Conservation (phyloP, 2,113 vertebrate species). For the Eclectus roratus region DNA sequence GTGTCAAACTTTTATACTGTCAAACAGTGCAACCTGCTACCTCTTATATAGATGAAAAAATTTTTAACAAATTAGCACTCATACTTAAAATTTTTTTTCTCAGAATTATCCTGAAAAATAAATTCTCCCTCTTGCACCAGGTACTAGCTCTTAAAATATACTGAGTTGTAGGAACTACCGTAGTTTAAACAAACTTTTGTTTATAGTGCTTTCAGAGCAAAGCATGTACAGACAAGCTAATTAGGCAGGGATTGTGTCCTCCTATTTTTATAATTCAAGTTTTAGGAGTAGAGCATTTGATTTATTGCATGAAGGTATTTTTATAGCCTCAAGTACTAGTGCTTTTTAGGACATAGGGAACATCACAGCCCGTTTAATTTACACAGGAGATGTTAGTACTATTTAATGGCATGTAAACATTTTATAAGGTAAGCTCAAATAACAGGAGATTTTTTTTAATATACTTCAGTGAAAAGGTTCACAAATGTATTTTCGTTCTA, state of each 20-base stretch:
- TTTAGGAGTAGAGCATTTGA: conserved; percentile 72
- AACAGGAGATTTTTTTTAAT: conserved; percentile 76
- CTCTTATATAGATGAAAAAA: background rate
- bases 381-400: conserved; percentile 76
- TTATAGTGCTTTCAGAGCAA: conserved; percentile 34
- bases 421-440: conserved; percentile 81
- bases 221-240: conserved; percentile 44
- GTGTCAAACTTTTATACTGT: background rate
- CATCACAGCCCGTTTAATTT: conserved; percentile 76
- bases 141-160: background rate
- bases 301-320: conserved; percentile 74
- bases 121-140: background rate
- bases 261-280: conserved; percentile 74
- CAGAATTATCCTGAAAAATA: background rate
- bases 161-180: background rate
- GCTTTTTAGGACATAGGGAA: conserved; percentile 66
- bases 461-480: conserved; percentile 75
- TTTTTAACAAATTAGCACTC: background rate
- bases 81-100: background rate
- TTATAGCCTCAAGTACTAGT: conserved; percentile 64
- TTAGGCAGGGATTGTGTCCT: conserved; percentile 49
- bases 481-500: conserved; percentile 75
- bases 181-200: conserved; percentile 41
- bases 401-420: conserved; percentile 82
- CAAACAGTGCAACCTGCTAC: fast-evolving